Conservation (phyloP, 2,888 invertebrate genomes). For the Tenthredo scrophulariae region DNA sequence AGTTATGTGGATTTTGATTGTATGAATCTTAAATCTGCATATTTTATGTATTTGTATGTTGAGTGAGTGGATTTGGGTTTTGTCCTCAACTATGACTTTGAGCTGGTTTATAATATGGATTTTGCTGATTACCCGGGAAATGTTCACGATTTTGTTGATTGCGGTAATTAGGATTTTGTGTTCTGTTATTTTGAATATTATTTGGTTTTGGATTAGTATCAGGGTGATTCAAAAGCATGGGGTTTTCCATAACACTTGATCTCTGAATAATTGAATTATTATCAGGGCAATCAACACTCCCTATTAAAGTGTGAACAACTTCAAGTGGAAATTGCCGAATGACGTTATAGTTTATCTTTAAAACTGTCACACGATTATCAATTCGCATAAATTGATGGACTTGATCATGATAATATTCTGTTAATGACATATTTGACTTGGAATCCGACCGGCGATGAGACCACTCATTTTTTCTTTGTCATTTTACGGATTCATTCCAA, state of each 20-base stretch:
- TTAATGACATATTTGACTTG: neutral
- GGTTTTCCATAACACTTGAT: neutral
- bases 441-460: neutral
- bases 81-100: neutral
- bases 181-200: neutral
- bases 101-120: neutral
- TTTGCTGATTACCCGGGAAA: too few species aligned
- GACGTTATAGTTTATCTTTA: neutral
- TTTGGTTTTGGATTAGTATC: neutral
- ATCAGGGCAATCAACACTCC: neutral
- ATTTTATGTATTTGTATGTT: neutral
- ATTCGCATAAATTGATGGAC: neutral
- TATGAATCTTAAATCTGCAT: too few species aligned
- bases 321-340: neutral
- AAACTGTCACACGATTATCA: neutral
- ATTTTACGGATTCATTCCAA: neutral
- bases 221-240: neutral
- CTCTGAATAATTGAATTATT: neutral
- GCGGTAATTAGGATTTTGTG: neutral
- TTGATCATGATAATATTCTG: neutral
- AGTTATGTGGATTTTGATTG: neutral
- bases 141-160: neutral
- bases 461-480: neutral
- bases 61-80: neutral
- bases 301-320: neutral